These are phyloP conservation scores for Ips typographus DNA, from an alignment of 1,140 invertebrate species.

Conservation along the genomic window DNA sequence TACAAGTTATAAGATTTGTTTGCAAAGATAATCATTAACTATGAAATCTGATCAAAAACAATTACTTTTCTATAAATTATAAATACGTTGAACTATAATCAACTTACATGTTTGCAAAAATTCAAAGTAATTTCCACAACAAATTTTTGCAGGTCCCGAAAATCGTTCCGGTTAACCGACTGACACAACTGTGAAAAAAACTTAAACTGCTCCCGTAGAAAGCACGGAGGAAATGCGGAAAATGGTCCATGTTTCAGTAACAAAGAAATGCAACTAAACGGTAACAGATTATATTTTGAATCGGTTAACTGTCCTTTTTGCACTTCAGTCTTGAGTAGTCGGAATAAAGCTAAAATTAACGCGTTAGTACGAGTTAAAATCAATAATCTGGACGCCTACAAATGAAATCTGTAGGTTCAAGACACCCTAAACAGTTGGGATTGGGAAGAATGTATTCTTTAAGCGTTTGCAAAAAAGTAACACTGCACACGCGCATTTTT, in stretches of 20 bases:
- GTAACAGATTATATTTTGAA: constrained; percentile 22
- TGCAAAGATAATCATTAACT: constrained; percentile 3
- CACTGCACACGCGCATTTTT: constrained; percentile 36
- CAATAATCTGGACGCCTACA: constrained; percentile 23
- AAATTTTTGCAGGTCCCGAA: constrained; percentile 35
- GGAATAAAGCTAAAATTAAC: constrained; percentile 35
- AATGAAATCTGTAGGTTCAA: constrained; percentile 37
- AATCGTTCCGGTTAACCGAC: constrained; percentile 19
- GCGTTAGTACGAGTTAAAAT: not conserved
- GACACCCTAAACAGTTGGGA: constrained; percentile 30
- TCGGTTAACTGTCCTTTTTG: not conserved
- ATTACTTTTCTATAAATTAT: not conserved
- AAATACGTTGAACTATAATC: constrained; percentile 1
- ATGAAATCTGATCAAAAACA: not conserved
- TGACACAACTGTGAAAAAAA: constrained; percentile 41
- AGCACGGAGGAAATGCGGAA: constrained; percentile 31
- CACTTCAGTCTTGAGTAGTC: constrained; percentile 21
- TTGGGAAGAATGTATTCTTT: constrained; percentile 41
- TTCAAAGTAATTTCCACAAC: constrained; percentile 36
- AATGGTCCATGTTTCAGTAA: constrained; percentile 42
- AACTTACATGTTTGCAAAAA: constrained; percentile 43
- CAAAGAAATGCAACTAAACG: constrained; percentile 37
- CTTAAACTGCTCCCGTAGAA: constrained; percentile 41
- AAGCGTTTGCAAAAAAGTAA: constrained; percentile 35
- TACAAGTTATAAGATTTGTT: not conserved